Conservation (phyloP, 2,888 invertebrate species). For the Idaea aversata region DNA sequence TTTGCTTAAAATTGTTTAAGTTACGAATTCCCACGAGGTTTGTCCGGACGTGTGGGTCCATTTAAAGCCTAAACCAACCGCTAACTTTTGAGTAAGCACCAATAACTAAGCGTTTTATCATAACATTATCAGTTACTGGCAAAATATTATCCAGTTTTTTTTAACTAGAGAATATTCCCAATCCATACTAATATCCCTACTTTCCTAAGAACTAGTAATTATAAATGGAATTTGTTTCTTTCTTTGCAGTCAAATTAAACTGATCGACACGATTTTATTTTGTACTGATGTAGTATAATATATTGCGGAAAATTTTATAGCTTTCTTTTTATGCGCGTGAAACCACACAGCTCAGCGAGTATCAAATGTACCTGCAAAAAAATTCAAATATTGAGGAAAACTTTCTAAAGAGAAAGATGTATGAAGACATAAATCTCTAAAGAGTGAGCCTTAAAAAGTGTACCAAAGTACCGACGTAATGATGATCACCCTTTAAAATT, state of each 20-base stretch:
- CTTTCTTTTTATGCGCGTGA: no score
- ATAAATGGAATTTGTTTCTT: no score
- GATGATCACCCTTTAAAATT: background rate
- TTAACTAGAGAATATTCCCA: background rate
- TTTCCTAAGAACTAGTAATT: no score
- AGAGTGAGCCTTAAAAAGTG: background rate
- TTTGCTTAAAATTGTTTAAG: conserved; percentile 77
- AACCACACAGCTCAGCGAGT: background rate
- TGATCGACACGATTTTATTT: no score
- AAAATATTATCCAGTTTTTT: background rate
- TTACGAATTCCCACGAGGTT: conserved; percentile 72
- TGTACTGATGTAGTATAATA: no score
- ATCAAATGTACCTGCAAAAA: background rate
- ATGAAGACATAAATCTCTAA: background rate
- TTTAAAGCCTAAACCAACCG: conserved; percentile 69
- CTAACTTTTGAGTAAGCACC: conserved; percentile 62
- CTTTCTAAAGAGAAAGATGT: background rate
- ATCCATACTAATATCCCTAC: background rate
- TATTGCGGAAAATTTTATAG: no score
- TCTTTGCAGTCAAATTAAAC: no score
- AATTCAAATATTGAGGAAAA: background rate
- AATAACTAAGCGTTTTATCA: conserved; percentile 56
- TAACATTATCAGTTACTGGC: conserved; percentile 25
- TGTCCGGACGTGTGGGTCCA: conserved; percentile 75
- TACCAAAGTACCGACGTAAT: background rate